Conservation (phyloP, 1,140 invertebrate species). For the Thrips palmi region DNA sequence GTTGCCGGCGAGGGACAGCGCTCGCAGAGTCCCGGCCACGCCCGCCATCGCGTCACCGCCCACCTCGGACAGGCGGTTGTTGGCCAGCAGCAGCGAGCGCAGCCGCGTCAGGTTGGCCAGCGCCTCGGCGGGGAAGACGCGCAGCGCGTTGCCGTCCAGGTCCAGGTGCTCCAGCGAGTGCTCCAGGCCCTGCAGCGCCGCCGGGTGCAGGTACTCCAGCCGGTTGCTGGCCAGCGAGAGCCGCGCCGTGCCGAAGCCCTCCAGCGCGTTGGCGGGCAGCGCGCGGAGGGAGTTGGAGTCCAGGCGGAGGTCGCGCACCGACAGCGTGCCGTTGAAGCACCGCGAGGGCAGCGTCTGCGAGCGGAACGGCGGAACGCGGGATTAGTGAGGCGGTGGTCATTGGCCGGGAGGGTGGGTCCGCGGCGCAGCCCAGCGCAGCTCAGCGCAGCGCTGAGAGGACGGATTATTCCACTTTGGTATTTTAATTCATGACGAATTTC, state of each 20-base stretch:
- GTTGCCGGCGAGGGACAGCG: conserved; percentile 64
- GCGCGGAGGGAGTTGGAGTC: conserved; percentile 52
- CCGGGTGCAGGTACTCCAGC: conserved; percentile 67
- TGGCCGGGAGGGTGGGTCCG: too few species aligned
- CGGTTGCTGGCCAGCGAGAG: conserved; percentile 58
- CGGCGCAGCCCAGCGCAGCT: too few species aligned
- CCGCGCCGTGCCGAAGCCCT: conserved; percentile 44
- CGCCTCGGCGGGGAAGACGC: conserved; percentile 39
- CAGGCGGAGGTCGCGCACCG: conserved; percentile 58
- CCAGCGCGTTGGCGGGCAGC: conserved; percentile 42
- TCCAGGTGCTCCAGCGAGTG: conserved; percentile 60
- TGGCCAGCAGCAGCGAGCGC: too few species aligned
- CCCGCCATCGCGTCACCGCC: conserved; percentile 30
- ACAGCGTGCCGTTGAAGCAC: conserved; percentile 53
- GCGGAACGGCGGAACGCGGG: conserved; percentile 37
- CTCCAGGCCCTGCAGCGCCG: conserved; percentile 50
- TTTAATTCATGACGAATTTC: too few species aligned
- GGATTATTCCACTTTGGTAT: too few species aligned
- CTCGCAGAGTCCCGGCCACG: conserved; percentile 42
- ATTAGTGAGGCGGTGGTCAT: conserved; percentile 52
- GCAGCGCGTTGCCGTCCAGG: conserved; percentile 57
- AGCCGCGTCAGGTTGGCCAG: too few species aligned
- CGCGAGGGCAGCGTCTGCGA: conserved; percentile 43
- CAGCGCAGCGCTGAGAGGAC: too few species aligned
- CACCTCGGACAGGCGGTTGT: conserved; percentile 46